phyloP scores from a whole-genome alignment of 30 jellyfish, hydroid and myxozoan species.

The Turritopsis rubra region DNA sequence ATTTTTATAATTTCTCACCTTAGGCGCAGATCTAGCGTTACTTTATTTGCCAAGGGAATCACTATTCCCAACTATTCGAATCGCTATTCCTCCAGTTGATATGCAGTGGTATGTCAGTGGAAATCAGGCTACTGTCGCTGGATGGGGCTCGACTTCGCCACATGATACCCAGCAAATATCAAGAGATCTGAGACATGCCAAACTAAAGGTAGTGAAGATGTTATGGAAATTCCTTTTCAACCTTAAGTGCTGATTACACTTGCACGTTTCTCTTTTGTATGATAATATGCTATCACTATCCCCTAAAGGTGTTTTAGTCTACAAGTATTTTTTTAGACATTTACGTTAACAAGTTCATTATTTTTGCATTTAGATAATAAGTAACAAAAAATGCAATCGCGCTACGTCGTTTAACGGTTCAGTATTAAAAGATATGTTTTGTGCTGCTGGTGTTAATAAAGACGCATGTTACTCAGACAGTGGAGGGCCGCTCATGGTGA shows the following conservation, averaged over 20 bases:
- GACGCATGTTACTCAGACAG: slow-evolving; percentile 95
- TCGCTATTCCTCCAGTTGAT: slow-evolving; percentile 92
- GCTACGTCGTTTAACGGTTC: slow-evolving; percentile 86
- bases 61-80: slow-evolving; percentile 70
- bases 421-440: slow-evolving; percentile 76
- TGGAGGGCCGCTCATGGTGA: slow-evolving; percentile 93
- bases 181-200: slow-evolving; percentile 58
- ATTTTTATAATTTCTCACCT: background rate
- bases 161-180: slow-evolving; percentile 61
- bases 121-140: slow-evolving; percentile 83
- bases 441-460: slow-evolving; percentile 77
- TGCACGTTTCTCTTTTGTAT: too few relatives aligned
- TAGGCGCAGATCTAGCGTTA: slow-evolving; percentile 91
- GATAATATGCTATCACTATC: too few relatives aligned
- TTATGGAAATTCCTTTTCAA: too few relatives aligned
- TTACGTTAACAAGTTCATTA: background rate
- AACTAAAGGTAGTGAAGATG: slow-evolving; percentile 79
- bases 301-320: too few relatives aligned
- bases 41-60: slow-evolving; percentile 79
- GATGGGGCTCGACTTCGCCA: slow-evolving; percentile 98
- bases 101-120: slow-evolving; percentile 58
- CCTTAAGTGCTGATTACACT: too few relatives aligned
- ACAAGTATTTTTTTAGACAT: too few relatives aligned
- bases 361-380: slow-evolving; percentile 7
- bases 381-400: slow-evolving; percentile 59